Base-by-base conservation (phyloP, 2,888 invertebrate species). In the Chrysolina oricalcia region DNA sequence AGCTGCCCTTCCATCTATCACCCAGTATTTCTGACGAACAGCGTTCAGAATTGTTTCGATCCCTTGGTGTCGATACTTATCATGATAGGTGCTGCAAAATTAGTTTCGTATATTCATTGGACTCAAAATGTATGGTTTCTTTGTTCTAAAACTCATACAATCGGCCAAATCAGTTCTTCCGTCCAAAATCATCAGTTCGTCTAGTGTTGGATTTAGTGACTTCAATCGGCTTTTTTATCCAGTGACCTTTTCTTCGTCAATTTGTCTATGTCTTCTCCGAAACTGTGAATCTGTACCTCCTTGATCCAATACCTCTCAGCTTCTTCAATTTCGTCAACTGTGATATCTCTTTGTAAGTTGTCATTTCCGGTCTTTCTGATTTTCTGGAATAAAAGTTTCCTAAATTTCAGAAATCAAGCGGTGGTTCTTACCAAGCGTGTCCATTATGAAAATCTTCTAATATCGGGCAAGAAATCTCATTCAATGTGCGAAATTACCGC, bases 21-120 rank as follows among this genome's bases (percentile, higher is more conserved):
- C 40, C 67, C 75, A 75, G 17, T 66, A 75, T 53, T 63, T 75
- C 56, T 75, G 71, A 15, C 75, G 48, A 17, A 63, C 17, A 35
- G n/a, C 66, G 56, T 74, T 74, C 46, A 74, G n/a, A 8, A 66
- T 46, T 17, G 41, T 27, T 67, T 72, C 62, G 1, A 72, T 23
- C 8, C 67, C 67, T 67, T 50, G 56, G 23, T 72, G 75, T 27
- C 66, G 6, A 74, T 48, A 46, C n/a, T 40, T 64, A 2, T 64
- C 41, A n/a, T 64, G 50, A 50, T 48, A 50, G n/a, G 9, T 50
- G 50, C 17, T 5, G 50, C 50, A 17, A 17, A 4, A 8, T n/a
- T 2, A 48, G 48, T n/a, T 17, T 48, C 17, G 17, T 48, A 9
- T 48, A 5, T 8, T 48, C 48, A 48, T n/a, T 48, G 48, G n/a